These are phyloP conservation scores for Tethya wilhelma DNA, from an alignment of 37 sponge, comb jelly and placozoan genomes.

Conservation along the genomic window DNA sequence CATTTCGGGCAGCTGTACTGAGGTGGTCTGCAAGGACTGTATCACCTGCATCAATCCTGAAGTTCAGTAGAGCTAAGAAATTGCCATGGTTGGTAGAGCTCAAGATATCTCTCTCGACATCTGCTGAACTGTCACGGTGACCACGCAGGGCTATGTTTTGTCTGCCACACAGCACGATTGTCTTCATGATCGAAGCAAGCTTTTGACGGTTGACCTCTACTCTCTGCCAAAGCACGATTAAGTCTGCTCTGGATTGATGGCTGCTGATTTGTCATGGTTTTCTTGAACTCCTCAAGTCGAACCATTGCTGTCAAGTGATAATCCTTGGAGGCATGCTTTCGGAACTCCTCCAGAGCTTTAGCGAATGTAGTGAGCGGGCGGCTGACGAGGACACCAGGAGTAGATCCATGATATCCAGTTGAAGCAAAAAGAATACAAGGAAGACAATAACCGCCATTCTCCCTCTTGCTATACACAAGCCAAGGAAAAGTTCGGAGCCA, in stretches of 20 bases:
- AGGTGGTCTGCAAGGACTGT: conserved; percentile 20
- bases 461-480: conserved; percentile 39
- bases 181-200: conserved; percentile 45
- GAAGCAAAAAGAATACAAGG: conserved; percentile 53
- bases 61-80: conserved; percentile 25
- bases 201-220: conserved; percentile 31
- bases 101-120: conserved; percentile 3
- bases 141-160: conserved; percentile 46
- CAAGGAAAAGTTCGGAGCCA: no score
- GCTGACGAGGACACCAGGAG: conserved; percentile 45
- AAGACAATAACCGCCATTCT: conserved; percentile 57
- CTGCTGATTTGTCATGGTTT: conserved; percentile 34
- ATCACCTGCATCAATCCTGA: conserved; percentile 35
- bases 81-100: conserved; percentile 4
- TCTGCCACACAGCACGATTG: conserved; percentile 36
- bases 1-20: conserved; percentile 11
- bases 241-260: background rate
- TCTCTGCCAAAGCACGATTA: background rate
- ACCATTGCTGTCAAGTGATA: conserved; percentile 55
- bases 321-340: conserved; percentile 36
- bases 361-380: conserved; percentile 33
- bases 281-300: conserved; percentile 17
- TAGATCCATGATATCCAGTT: background rate
- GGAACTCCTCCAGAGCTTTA: conserved; percentile 23
- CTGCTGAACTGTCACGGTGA: conserved; percentile 24